Evolutionary conservation across 2,888 invertebrate species (phyloP), one percentile per base, ranked within the genome.

Genomic region (Uloborus plumipes): DNA sequence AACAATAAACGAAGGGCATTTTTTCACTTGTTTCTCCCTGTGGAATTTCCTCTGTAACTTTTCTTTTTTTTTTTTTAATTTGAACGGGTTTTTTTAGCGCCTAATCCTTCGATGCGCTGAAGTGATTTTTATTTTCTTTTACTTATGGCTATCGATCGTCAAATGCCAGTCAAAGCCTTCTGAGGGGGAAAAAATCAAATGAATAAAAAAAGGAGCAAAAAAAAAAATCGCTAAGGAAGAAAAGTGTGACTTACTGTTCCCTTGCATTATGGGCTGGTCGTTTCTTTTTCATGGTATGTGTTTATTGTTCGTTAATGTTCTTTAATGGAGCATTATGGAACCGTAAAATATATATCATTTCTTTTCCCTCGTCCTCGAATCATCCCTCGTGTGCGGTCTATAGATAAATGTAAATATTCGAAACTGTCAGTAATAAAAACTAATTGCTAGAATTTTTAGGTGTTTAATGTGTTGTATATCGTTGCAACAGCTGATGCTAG

Each of bases 261-360:
- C 62, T 67, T 74, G 55, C 22, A 71, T 78, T 62, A 77, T 55
- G 64, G 71, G 62, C 22, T 58, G 64, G 31, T 58, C 20, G 20
- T 65, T 65, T 47, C n/a, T 65, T 65, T 14, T 15, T 14, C 53
- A 47, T 55, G 73, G 59, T 69, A 39, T 73, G 69, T 81, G 80
- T 81, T 81, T 81, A 81, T 81, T 81, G 80, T 80, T 61, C 67
- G 80, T 74, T 80, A 80, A 80, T 80, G 80, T 70, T 50, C 69
- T 70, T 64, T 81, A 81, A 81, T 81, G 70, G 80, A 74, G 80
- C 74, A 70, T 81, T 81, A 81, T 81, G 80, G 65, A 61, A 70
- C 62, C 74, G 80, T 74, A 81, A 81, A 81, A 81, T 74, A 74
- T 74, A 81, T 70, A 81, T 81, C 80, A 81, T 81, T 81, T 70